Conservation (phyloP, 1,140 invertebrate genomes). For the Hyles vespertilio region DNA sequence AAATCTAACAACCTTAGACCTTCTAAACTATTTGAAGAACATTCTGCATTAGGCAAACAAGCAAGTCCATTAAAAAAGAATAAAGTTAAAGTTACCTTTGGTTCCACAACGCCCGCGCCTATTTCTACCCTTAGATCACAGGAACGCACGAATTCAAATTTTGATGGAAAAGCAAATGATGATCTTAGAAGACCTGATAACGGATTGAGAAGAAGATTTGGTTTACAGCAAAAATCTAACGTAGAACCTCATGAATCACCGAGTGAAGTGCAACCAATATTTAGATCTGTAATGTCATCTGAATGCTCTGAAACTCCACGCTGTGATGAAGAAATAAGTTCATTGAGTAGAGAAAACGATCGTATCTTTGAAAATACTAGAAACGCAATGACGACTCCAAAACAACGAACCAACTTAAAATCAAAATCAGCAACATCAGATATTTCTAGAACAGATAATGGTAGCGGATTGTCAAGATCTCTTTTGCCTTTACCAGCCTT, state of each 20-base stretch:
- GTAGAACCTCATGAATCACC: conserved; percentile 13
- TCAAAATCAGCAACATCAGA: neutral
- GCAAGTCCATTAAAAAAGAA: conserved; percentile 20
- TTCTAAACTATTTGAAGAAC: neutral
- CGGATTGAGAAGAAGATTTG: neutral
- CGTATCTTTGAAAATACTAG: too few relatives aligned
- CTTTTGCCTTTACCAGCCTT: too few relatives aligned
- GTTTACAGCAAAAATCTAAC: neutral
- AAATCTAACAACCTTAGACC: neutral
- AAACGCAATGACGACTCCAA: too few relatives aligned
- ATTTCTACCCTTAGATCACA: conserved; percentile 2
- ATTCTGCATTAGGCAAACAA: conserved; percentile 5
- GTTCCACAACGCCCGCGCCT: conserved; percentile 18
- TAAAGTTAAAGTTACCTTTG: conserved; percentile 33
- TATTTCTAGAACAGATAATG: neutral
- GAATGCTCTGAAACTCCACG: too few relatives aligned
- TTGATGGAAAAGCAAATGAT: neutral
- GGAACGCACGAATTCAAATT: neutral
- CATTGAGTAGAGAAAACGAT: neutral
- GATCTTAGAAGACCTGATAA: neutral
- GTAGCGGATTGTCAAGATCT: neutral
- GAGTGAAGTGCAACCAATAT: conserved; percentile 14
- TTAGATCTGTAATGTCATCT: neutral
- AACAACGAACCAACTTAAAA: too few relatives aligned
- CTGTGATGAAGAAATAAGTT: conserved; percentile 1